These are phyloP conservation scores for Schizothorax lantsangensis DNA, from an alignment of 2,797 vertebrate species.

Conservation along the genomic window DNA sequence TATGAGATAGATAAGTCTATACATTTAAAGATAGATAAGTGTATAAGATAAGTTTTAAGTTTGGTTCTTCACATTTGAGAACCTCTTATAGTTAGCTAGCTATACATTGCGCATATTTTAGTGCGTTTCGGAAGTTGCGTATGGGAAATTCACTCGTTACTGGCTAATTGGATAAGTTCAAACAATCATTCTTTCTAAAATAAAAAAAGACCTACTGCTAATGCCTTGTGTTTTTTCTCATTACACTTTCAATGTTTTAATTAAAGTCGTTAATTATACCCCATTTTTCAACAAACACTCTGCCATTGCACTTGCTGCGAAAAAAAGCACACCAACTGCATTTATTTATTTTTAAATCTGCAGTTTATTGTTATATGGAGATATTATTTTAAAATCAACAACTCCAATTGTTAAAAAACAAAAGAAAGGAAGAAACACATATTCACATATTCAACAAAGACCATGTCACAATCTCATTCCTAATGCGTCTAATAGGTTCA, in stretches of 20 bases:
- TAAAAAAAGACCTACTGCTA: background rate
- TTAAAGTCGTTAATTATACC: background rate
- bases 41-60: background rate
- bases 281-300: background rate
- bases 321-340: background rate
- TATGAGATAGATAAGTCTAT: background rate
- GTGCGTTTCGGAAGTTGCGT: background rate
- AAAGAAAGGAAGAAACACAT: slow-evolving; percentile 61
- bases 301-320: background rate
- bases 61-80: background rate
- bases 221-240: background rate
- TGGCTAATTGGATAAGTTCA: background rate
- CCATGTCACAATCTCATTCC: slow-evolving; percentile 43
- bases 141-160: background rate
- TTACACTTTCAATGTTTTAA: background rate
- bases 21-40: background rate
- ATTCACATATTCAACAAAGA: slow-evolving; percentile 68
- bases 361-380: slow-evolving; percentile 75
- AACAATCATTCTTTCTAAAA: background rate
- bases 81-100: background rate
- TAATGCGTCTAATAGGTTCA: slow-evolving; percentile 34
- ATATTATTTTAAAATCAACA: slow-evolving; percentile 56
- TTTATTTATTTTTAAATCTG: slow-evolving; percentile 35
- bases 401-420: slow-evolving; percentile 69
- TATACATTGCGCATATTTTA: background rate